These are phyloP conservation scores for Listronotus oregonensis DNA, from an alignment of 1,140 invertebrate genomes.

Conservation along the genomic window DNA sequence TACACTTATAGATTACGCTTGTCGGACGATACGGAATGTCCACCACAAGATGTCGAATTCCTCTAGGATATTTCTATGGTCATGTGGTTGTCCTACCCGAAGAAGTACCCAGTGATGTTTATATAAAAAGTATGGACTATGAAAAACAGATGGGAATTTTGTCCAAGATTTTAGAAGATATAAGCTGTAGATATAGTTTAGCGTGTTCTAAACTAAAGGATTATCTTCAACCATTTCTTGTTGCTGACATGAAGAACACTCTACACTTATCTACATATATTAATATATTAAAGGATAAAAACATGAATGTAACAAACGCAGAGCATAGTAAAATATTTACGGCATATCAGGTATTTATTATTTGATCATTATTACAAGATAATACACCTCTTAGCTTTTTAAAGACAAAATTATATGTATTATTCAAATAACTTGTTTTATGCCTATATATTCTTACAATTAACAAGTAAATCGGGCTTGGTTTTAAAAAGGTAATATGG, in stretches of 20 bases:
- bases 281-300: constrained; percentile 64
- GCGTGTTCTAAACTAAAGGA: constrained; percentile 80
- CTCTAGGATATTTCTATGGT: constrained; percentile 90
- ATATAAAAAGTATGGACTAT: constrained; percentile 42
- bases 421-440: no score
- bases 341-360: constrained; percentile 76
- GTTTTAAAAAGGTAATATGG: no score
- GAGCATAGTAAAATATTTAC: constrained; percentile 72
- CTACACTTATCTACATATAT: constrained; percentile 81
- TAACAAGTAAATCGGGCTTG: no score
- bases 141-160: constrained; percentile 53
- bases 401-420: no score
- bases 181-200: constrained; percentile 82
- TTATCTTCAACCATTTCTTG: constrained; percentile 73
- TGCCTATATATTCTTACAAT: no score
- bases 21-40: constrained; percentile 90
- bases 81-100: constrained; percentile 71
- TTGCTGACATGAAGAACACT: constrained; percentile 76
- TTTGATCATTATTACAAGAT: no score
- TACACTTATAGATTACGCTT: constrained; percentile 68
- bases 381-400: no score
- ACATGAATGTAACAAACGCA: constrained; percentile 61
- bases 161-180: constrained; percentile 70
- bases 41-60: constrained; percentile 85
- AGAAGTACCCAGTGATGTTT: constrained; percentile 43